Base-by-base conservation (phyloP, 2,888 invertebrate genomes). In the Drosophila quinaria region DNA sequence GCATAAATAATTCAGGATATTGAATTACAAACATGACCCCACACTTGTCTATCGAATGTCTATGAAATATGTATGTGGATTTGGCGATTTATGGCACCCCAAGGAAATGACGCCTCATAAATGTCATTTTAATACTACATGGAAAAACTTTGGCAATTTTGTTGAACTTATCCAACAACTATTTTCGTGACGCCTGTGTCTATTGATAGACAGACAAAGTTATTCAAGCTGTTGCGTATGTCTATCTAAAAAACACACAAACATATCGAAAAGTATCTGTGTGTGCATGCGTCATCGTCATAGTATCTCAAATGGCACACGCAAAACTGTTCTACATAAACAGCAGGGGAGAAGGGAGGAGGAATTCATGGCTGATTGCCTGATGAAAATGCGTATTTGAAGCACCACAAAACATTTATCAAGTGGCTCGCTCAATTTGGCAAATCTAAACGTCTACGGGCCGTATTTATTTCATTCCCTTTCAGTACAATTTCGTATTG, bases 31-130 rank as follows among this genome's bases (percentile, higher is more conserved):
- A 73, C 71, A 66, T 25, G 17, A 11, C 39, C 37, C 31, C 19
- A 33, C 55, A 41, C 52, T 33, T 50, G 56, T 51, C 55, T 19
- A 42, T 52, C 51, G 31, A 33, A 42, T 61, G 62, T 50, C 54
- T 59, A 46, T 35, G 39, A 31, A 31, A 42, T 51, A 15, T 60
- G 5, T 50, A 17, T 60, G 35, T 51, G 39, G 29, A 39, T 54
- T 33, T 46, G 44, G 35, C 35, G 50, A 50, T 54, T 78, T 81
- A 89, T 86, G 80, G 68, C 84, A 73, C 84, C 74, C 89, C 22
- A 22, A 74, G 87, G 83, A 83, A 74, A 58, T 70, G 87, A 83
- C 80, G 84, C 83, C 74, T 69, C 88, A 71, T 86, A 78, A 86
- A 74, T 80, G 80, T 52, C 70, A 70, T 71, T 78, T 80, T 80